These are phyloP conservation scores for Ceratitis capitata DNA, from an alignment of 1,140 invertebrate species.

Conservation along the genomic window DNA sequence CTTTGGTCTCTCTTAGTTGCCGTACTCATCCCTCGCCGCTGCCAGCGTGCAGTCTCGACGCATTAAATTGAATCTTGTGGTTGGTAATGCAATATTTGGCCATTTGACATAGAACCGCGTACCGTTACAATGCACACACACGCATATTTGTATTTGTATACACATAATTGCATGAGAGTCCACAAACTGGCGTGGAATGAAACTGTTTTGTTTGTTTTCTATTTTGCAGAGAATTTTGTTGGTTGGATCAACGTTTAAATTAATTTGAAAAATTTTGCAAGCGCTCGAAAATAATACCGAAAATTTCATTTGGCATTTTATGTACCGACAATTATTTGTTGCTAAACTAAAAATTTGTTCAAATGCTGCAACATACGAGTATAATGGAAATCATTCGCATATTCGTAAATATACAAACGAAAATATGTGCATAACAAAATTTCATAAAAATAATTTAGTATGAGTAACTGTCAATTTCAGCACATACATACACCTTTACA, in stretches of 20 bases:
- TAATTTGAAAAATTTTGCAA: background rate
- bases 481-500: background rate
- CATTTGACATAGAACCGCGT: background rate
- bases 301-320: background rate
- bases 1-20: background rate
- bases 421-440: no score
- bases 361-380: background rate
- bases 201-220: background rate
- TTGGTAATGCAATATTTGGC: background rate
- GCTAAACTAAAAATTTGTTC: background rate
- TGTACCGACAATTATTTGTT: background rate
- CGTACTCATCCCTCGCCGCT: no score
- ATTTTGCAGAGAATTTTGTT: background rate
- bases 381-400: background rate
- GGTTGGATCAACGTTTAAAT: background rate
- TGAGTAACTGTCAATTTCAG: no score
- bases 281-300: background rate
- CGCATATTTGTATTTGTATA: background rate
- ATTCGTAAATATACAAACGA: background rate
- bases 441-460: no score
- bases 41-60: no score
- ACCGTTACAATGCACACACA: background rate
- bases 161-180: background rate
- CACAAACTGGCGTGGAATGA: no score
- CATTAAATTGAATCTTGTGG: constrained; percentile 18